Evolutionary conservation across 2,113 vertebrate genomes (phyloP).

Genomic region (Balaenoptera acutorostrata): DNA sequence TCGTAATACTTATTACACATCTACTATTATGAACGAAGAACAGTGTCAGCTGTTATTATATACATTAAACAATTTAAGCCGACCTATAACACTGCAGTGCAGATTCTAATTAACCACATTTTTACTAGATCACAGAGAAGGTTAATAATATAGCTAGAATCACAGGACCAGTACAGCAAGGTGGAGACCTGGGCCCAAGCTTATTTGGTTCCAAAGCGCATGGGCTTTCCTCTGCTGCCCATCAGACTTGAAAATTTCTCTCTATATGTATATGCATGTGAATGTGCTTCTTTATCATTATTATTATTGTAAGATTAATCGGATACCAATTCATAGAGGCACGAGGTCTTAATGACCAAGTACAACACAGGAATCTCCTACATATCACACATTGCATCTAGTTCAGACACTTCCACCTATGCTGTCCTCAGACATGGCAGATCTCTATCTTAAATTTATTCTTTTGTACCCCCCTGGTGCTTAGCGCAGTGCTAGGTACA

Average conservation of each 20-base stretch:
- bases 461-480: not conserved
- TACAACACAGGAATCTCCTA: not conserved
- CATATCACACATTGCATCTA: not conserved
- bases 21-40: not conserved
- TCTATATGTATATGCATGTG: rapidly evolving
- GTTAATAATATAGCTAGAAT: not conserved
- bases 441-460: not conserved
- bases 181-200: not conserved
- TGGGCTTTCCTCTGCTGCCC: not conserved
- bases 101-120: not conserved
- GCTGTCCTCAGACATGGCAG: not conserved
- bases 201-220: not conserved
- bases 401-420: not conserved
- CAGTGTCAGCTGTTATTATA: not conserved
- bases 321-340: not conserved
- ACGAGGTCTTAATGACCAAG: not conserved
- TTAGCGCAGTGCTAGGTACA: not conserved
- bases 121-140: conserved; percentile 14
- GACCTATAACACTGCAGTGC: not conserved
- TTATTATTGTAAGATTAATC: not conserved
- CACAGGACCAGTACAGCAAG: not conserved
- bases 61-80: not conserved
- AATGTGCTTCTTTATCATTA: not conserved
- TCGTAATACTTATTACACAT: not conserved
- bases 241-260: not conserved